Evolutionary conservation across 1,140 invertebrate genomes (phyloP).

Genomic region (Atopsyche davidsoni): DNA sequence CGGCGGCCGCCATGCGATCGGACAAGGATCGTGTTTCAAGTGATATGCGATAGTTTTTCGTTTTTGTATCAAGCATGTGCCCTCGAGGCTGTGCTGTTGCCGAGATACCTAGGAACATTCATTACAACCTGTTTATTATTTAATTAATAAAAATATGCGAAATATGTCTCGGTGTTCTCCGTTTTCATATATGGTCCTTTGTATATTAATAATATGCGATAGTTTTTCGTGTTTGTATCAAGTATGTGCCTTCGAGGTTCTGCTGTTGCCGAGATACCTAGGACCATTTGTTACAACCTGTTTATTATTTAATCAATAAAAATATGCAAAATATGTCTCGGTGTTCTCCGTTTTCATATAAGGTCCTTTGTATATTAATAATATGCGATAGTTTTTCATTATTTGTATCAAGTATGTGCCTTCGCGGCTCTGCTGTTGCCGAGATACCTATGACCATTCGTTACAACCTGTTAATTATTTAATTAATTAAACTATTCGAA

Average conservation of each 20-base stretch:
- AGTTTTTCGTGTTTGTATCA: constrained; percentile 24
- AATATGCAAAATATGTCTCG: neutral
- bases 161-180: neutral
- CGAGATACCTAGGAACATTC: constrained; percentile 3
- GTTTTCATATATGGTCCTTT: neutral
- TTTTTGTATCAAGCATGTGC: constrained; percentile 13
- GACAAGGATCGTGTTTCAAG: constrained; percentile 30
- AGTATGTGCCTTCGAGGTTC: constrained; percentile 3
- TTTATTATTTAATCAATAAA: too few relatives aligned
- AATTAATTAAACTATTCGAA: too few relatives aligned
- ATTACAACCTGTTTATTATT: too few relatives aligned
- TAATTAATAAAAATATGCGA: too few relatives aligned
- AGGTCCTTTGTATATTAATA: constrained; percentile 4
- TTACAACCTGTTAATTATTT: too few relatives aligned
- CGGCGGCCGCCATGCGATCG: constrained; percentile 24
- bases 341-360: neutral
- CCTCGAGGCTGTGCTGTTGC: constrained; percentile 9
- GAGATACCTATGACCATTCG: constrained; percentile 1
- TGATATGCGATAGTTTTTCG: constrained; percentile 27
- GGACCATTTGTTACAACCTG: too few relatives aligned
- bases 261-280: constrained; percentile 9
- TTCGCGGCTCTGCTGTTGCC: constrained; percentile 10
- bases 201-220: constrained; percentile 24
- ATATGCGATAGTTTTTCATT: constrained; percentile 27
- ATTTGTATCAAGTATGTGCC: constrained; percentile 11